Evolutionary conservation across 1,140 invertebrate genomes (phyloP), one percentile per base, ranked within the genome.

Genomic region (Archivesica marissinica): DNA sequence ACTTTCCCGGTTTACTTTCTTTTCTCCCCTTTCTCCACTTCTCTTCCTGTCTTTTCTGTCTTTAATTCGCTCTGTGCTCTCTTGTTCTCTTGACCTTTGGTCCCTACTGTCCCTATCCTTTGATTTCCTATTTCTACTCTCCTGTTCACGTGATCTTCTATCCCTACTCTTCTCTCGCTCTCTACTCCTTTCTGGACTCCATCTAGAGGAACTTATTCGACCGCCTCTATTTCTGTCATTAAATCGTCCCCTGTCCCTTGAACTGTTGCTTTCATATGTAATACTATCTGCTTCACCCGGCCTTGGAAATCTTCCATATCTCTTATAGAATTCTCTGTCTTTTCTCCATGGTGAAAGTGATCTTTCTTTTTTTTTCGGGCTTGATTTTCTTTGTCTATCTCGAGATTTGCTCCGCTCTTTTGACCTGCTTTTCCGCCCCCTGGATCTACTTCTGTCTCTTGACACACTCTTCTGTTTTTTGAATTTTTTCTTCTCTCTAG

Each of bases 401-500:
- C 50, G 28, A 0, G 47, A 80, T 25, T 23, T 39, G 39, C 77
- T 56, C 50, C 85, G 76, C 20, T 54, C 72, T 25, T 68, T 54
- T 25, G 84, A 86, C 39, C 30, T 70, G 30, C 80, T 81, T 74
- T 30, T 77, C 78, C 75, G 72, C 50, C 68, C 38, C 79, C 52
- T 56, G 7, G 75, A 76, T 41, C 75, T 54, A 52, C 79, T 81
- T 72, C 68, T 56, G 9, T 74, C 68, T 20, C 68, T 83, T 23
- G 77, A 64, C 72, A 20, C 38, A 59, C 70, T 68, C 3, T 35
- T 74, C 77, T 59, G 39, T 39, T 47, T 28, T 25, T 76, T 77
- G 54, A 54, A 70, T 52, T 30, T 77, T 78, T 86, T 54, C 76
- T 52, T 75, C n/a, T 23, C 68, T 54, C 59, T 70, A 23, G 74